Evolutionary conservation across 1,140 invertebrate species (phyloP).

Genomic region (Drosophila varians): DNA sequence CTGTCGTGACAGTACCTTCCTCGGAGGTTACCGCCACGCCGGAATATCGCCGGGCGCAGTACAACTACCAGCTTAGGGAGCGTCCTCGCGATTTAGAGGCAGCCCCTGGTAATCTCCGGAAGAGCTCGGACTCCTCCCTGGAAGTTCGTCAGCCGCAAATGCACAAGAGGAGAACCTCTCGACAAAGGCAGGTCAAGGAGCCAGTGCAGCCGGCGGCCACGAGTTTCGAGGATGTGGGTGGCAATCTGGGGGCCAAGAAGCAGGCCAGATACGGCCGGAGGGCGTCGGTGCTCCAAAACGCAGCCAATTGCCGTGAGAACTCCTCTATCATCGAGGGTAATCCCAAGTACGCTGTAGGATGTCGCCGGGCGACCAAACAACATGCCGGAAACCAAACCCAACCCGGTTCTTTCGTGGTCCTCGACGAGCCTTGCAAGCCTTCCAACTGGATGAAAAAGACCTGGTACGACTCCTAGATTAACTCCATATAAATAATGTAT

Average conservation of each 20-base stretch:
- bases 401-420: conserved; percentile 70
- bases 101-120: conserved; percentile 35
- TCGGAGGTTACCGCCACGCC: conserved; percentile 69
- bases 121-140: conserved; percentile 64
- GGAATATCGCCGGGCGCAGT: conserved; percentile 73
- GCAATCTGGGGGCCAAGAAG: conserved; percentile 47
- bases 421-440: conserved; percentile 74
- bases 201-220: conserved; percentile 8
- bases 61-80: conserved; percentile 75
- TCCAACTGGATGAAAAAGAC: conserved; percentile 82
- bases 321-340: conserved; percentile 78
- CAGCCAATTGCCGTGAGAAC: conserved; percentile 64
- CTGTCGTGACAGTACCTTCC: conserved; percentile 30
- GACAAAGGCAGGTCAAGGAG: conserved; percentile 51
- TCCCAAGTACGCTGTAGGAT: conserved; percentile 68
- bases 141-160: conserved; percentile 36
- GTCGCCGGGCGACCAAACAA: conserved; percentile 43
- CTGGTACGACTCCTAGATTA: conserved; percentile 75
- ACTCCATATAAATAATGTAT: neutral
- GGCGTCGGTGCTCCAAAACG: conserved; percentile 69
- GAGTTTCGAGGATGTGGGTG: conserved; percentile 59
- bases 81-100: conserved; percentile 44
- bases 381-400: conserved; percentile 33
- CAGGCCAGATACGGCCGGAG: conserved; percentile 67
- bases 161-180: conserved; percentile 52